Percentiles rank a stretch among this genome's conserved stretches.
These are phyloP conservation scores for Terrapene triunguis DNA, from an alignment of 2,113 vertebrate genomes.

Conservation along the genomic window DNA sequence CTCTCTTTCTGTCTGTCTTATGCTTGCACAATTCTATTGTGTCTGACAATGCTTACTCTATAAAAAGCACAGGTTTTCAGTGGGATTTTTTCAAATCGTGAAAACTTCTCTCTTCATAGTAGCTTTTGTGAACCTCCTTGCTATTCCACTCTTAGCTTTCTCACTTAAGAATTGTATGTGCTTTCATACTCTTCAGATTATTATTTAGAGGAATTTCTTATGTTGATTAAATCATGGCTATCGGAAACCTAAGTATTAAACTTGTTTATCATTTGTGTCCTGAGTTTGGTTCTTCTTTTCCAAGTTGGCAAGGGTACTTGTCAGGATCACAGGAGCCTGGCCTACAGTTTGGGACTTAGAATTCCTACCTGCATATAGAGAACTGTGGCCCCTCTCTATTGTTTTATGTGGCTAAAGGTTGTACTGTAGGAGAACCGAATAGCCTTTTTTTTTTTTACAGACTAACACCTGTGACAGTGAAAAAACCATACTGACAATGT, in stretches of 20 bases:
- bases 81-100: background rate
- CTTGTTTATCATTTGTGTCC: background rate
- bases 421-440: background rate
- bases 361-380: background rate
- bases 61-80: background rate
- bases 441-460: background rate
- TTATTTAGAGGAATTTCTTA: background rate
- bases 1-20: background rate
- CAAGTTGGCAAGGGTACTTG: background rate
- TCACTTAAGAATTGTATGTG: background rate
- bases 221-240: background rate
- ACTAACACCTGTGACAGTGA: background rate
- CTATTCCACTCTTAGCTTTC: background rate
- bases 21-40: background rate
- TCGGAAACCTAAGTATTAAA: background rate
- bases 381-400: background rate
- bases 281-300: background rate
- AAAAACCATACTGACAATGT: background rate
- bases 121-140: background rate
- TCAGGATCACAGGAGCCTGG: background rate
- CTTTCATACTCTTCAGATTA: background rate
- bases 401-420: background rate
- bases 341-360: background rate
- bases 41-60: background rate
- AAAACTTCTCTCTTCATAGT: background rate